phyloP scores from a whole-genome alignment of 2,888 invertebrate species.

The Drosophila formosana region DNA sequence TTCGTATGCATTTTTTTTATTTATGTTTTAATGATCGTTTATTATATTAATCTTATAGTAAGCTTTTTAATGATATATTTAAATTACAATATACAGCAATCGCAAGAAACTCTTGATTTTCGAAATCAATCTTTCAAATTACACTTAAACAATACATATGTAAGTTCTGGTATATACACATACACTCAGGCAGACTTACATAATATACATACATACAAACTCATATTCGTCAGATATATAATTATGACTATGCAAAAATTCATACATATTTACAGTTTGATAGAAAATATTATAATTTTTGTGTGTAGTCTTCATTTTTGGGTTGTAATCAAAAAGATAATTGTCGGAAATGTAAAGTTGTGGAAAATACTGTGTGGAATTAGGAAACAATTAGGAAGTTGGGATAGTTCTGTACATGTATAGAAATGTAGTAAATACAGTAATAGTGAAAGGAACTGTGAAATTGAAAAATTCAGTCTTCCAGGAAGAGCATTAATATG shows the following conservation, averaged over 20 bases:
- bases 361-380: constrained; percentile 63
- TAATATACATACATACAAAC: constrained; percentile 58
- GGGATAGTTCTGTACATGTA: neutral
- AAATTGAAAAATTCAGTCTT: constrained; percentile 61
- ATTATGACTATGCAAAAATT: constrained; percentile 71
- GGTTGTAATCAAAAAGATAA: constrained; percentile 21
- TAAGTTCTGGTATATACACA: constrained; percentile 55
- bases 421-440: constrained; percentile 6
- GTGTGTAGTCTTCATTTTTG: constrained; percentile 53
- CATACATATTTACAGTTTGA: constrained; percentile 74
- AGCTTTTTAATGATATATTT: constrained; percentile 39
- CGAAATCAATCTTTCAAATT: constrained; percentile 42
- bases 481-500: constrained; percentile 29
- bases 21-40: constrained; percentile 62
- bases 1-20: constrained; percentile 15
- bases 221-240: constrained; percentile 46
- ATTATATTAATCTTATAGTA: constrained; percentile 58
- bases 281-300: constrained; percentile 76
- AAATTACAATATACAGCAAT: constrained; percentile 66
- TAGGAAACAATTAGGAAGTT: constrained; percentile 15
- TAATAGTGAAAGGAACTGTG: constrained; percentile 50
- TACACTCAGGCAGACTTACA: constrained; percentile 69
- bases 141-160: constrained; percentile 51
- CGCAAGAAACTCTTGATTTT: constrained; percentile 44
- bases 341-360: constrained; percentile 21